These are phyloP conservation scores for Distichodus sexfasciatus DNA, from an alignment of 2,797 vertebrate species.

Conservation along the genomic window DNA sequence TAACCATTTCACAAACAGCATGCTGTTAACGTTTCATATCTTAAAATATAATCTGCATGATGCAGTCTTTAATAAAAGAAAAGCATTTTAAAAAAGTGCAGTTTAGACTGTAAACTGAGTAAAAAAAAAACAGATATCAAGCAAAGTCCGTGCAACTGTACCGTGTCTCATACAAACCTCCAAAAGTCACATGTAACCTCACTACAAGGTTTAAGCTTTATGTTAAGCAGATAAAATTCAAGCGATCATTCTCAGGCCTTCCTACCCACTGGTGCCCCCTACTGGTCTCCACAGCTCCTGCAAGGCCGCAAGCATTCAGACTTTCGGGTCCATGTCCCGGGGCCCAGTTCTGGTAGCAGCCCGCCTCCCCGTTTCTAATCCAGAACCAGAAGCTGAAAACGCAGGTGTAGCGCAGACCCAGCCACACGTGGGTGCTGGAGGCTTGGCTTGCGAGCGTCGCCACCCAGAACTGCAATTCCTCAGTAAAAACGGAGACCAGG, in stretches of 20 bases:
- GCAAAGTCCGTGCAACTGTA: too few species aligned
- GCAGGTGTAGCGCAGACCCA: constrained; percentile 65
- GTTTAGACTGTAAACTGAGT: too few species aligned
- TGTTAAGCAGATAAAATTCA: constrained; percentile 64
- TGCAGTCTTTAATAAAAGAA: too few species aligned
- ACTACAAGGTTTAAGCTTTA: not conserved
- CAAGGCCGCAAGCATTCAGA: constrained; percentile 49
- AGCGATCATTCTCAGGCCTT: constrained; percentile 52
- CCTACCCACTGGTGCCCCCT: constrained; percentile 67
- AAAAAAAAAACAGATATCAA: too few species aligned
- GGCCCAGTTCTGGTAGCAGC: constrained; percentile 69
- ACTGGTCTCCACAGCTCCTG: constrained; percentile 65
- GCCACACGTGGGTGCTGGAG: constrained; percentile 62
- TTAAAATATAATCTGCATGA: too few species aligned
- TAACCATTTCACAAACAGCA: too few species aligned
- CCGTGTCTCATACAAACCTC: too few species aligned
- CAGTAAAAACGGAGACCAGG: constrained; percentile 57
- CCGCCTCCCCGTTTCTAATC: constrained; percentile 37
- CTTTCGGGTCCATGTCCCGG: constrained; percentile 50
- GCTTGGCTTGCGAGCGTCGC: constrained; percentile 47
- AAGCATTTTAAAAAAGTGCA: too few species aligned
- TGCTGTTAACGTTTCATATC: too few species aligned
- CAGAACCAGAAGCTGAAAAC: constrained; percentile 66
- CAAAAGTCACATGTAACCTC: not conserved
- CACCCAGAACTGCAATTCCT: constrained; percentile 54